Conservation (phyloP, 2,888 invertebrate species). For the Dryococelus australis region DNA sequence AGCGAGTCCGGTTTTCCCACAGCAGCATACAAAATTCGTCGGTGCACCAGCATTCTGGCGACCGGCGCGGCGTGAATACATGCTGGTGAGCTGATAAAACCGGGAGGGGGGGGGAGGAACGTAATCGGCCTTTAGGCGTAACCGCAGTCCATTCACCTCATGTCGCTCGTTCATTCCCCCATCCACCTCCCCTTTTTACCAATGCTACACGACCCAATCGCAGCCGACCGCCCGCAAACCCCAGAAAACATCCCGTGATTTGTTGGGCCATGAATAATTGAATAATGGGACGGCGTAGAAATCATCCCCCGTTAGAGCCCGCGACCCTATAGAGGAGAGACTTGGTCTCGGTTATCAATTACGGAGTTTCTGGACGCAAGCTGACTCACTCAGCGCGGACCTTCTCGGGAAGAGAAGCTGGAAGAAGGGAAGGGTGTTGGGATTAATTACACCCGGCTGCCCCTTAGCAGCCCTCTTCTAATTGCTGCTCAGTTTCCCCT, state of each 20-base stretch:
- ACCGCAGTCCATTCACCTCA: not conserved
- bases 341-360: not conserved
- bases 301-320: no score
- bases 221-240: not conserved
- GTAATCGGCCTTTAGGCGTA: no score
- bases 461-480: not conserved
- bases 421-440: not conserved
- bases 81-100: no score
- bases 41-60: no score
- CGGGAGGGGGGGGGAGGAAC: no score
- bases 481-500: not conserved
- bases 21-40: no score
- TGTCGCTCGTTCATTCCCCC: not conserved
- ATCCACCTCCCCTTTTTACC: no score
- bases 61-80: no score
- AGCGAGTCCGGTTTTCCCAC: no score
- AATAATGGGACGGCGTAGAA: not conserved
- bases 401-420: not conserved
- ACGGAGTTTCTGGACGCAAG: constrained; percentile 1
- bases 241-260: constrained; percentile 3
- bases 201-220: no score
- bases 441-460: not conserved
- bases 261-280: not conserved
- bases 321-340: no score
- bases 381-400: not conserved